A percentile compares a stretch with the other conserved stretches of the same genome.
These are phyloP conservation scores for Epistrophella euchroma DNA, from an alignment of 2,888 invertebrate species.

Conservation along the genomic window DNA sequence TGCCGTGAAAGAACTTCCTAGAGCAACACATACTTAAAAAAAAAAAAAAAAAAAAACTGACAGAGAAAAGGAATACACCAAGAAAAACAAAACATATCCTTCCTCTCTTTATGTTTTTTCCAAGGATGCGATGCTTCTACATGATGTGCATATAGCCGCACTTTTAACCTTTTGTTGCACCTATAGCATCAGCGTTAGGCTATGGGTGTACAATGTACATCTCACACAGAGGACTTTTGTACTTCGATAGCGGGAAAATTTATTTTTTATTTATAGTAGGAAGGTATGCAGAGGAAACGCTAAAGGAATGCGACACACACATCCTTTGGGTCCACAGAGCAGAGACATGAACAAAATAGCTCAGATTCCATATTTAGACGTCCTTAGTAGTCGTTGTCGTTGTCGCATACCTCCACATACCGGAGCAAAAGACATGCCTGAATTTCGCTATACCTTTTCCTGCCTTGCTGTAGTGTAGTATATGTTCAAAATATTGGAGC, in stretches of 20 bases:
- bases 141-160: conserved; percentile 46
- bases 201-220: conserved; percentile 12
- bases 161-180: conserved; percentile 58
- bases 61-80: conserved; percentile 44
- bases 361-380: conserved; percentile 53
- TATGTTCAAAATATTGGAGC: conserved; percentile 3
- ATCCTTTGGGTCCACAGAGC: conserved; percentile 56
- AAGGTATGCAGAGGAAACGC: conserved; percentile 45
- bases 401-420: conserved; percentile 22
- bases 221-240: conserved; percentile 47
- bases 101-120: conserved; percentile 20
- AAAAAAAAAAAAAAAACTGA: conserved; percentile 20
- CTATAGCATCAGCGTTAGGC: conserved; percentile 26
- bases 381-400: conserved; percentile 13
- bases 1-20: conserved; percentile 49
- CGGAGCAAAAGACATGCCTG: conserved; percentile 23
- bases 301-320: conserved; percentile 63
- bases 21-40: background rate
- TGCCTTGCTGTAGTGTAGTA: background rate
- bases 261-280: conserved; percentile 20
- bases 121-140: conserved; percentile 27
- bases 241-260: conserved; percentile 26
- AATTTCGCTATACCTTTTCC: background rate
- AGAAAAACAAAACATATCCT: conserved; percentile 57
- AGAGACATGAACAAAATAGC: conserved; percentile 60